Evolutionary conservation across 53 echinoderm and acorn worm species (phyloP), one percentile per base, ranked within the genome.

Genomic region (Hippasteria phrygiana): DNA sequence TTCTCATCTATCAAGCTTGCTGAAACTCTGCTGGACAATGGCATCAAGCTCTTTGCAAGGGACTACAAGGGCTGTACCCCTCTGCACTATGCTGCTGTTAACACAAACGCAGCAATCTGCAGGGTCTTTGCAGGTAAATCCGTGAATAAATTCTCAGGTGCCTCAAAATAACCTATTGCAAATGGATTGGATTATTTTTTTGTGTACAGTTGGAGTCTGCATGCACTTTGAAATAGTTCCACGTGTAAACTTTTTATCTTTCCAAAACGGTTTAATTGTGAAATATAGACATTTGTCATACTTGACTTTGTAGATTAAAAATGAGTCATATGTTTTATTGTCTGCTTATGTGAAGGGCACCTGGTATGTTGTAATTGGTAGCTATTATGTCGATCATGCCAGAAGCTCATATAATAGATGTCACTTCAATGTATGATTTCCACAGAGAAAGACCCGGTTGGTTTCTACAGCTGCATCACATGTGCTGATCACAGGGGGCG

Each of bases 41-140:
- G 86, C 32, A 38, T 87, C 33, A 79, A 91, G 32, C 50, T 90
- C 31, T 90, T 62, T 59, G 89, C 45, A 26, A 69, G 66, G 73
- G 97, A 97, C 75, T 71, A 90, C 70, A 90, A 89, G 71, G 88
- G 91, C 20, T 97, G 97, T 62, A 93, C 97, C 34, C 95, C 97
- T 10, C 67, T 95, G 39, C 93, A 89, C 24, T 97, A 97, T 87
- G 92, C 95, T 50, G 92, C 93, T 50, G 80, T 95, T 40, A 79
- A 91, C 12, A 93, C 90, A 32, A 93, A 95, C 45, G 10, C 56
- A 12, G 75, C 42, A 41, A 70, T 97, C 24, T 92, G 90, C 4
- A 70, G 63, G 40, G 41, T 88, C 43, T 83, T 97, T 17, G 75
- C 88, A 77, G 91, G 97, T 97, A 87, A 34, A 20, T 54, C 54